These are phyloP conservation scores for Scortum barcoo DNA, from an alignment of 2,113 vertebrate species.

Conservation along the genomic window DNA sequence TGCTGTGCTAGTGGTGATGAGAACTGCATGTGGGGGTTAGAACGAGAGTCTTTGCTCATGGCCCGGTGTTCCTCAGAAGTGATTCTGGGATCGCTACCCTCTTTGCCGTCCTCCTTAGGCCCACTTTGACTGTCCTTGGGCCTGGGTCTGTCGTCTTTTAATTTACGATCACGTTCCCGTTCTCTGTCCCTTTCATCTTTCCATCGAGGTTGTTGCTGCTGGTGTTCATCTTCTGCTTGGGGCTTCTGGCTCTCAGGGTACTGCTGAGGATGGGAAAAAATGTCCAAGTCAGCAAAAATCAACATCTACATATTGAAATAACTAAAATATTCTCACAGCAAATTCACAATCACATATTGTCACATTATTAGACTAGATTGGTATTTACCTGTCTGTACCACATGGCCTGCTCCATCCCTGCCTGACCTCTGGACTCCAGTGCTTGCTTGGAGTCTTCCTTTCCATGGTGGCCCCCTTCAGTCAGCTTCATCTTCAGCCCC, in stretches of 20 bases:
- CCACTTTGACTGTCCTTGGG: conserved; percentile 88
- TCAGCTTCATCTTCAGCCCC: conserved; percentile 94
- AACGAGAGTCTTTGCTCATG: conserved; percentile 92
- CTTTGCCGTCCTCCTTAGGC: conserved; percentile 93
- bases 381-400: conserved; percentile 98
- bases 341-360: background rate
- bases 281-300: conserved; percentile 16
- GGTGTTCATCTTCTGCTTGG: conserved; percentile 93
- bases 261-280: conserved; percentile 86
- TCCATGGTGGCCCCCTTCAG: conserved; percentile 89
- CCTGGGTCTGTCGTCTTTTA: conserved; percentile 93
- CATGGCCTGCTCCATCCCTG: conserved; percentile 93
- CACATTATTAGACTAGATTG: background rate
- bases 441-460: conserved; percentile 93
- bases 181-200: conserved; percentile 88
- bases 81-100: conserved; percentile 87
- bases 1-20: conserved; percentile 95
- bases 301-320: background rate
- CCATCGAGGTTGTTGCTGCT: conserved; percentile 87
- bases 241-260: conserved; percentile 94
- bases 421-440: conserved; percentile 89
- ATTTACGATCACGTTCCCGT: conserved; percentile 90
- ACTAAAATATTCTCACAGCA: conserved; percentile 18
- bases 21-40: conserved; percentile 94
- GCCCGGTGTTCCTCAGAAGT: conserved; percentile 90